Evolutionary conservation across 2,797 vertebrate genomes (phyloP).

Genomic region (Chelonia mydas): DNA sequence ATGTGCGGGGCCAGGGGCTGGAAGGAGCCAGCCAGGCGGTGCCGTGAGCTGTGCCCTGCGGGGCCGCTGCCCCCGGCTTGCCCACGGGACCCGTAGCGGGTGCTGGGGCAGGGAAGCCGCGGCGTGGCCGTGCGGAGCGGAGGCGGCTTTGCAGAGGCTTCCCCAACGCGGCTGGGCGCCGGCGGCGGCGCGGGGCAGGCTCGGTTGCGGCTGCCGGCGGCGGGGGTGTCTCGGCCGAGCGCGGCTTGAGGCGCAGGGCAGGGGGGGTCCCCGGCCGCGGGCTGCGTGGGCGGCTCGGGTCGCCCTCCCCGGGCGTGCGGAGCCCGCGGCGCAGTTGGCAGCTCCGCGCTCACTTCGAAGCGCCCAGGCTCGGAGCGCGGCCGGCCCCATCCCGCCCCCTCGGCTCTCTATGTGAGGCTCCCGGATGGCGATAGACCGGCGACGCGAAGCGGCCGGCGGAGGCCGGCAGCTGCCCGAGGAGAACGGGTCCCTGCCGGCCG

Average conservation of each 20-base stretch:
- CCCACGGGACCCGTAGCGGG: conserved; percentile 3
- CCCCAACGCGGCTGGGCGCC: too few species aligned
- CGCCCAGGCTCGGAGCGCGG: not conserved
- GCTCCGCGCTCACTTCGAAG: not conserved
- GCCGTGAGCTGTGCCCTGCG: not conserved
- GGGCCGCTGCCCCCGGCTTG: conserved; percentile 27
- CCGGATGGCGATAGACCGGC: conserved; percentile 81
- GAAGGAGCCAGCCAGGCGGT: not conserved
- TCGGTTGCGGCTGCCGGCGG: conserved; percentile 55
- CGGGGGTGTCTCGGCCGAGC: conserved; percentile 49
- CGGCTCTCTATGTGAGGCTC: conserved; percentile 70
- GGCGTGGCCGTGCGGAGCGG: conserved; percentile 48
- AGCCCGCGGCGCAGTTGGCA: too few species aligned
- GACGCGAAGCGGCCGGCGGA: conserved; percentile 78
- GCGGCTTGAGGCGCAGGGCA: conserved; percentile 56
- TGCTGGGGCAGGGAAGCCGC: conserved; percentile 48
- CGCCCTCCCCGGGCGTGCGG: not conserved
- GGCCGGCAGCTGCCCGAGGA: conserved; percentile 74
- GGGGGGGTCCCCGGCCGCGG: conserved; percentile 61
- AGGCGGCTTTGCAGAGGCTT: conserved; percentile 45
- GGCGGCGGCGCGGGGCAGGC: conserved; percentile 32
- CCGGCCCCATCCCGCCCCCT: not conserved
- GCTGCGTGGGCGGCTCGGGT: not conserved
- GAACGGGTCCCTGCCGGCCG: conserved; percentile 77
- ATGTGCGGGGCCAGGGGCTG: conserved; percentile 32